phyloP scores from a whole-genome alignment of 2,797 vertebrate genomes.

The Pantherophis alleghaniensis region DNA sequence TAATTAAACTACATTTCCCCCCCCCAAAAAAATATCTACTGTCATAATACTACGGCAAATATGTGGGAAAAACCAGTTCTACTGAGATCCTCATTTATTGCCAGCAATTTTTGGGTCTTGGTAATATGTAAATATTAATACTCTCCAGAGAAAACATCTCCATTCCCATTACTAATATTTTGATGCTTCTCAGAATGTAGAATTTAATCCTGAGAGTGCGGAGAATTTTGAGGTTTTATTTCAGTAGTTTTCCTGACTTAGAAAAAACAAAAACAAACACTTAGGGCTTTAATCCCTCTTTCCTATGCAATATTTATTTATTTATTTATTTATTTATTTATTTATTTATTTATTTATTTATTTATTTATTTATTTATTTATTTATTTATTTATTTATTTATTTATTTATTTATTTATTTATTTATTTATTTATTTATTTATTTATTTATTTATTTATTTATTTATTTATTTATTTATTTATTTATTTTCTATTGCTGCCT shows the following conservation, averaged over 20 bases:
- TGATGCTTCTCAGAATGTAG: slow-evolving; percentile 49
- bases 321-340: too few species aligned
- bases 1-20: not conserved
- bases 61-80: slow-evolving; percentile 46
- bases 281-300: too few species aligned
- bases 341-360: too few species aligned
- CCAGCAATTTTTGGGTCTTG: slow-evolving; percentile 46
- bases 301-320: too few species aligned
- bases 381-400: too few species aligned
- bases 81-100: slow-evolving; percentile 32
- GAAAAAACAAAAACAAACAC: not conserved
- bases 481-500: too few species aligned
- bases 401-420: too few species aligned
- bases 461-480: too few species aligned
- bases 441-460: too few species aligned
- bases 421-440: too few species aligned
- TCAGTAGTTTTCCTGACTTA: slow-evolving; percentile 36
- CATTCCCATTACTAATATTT: slow-evolving; percentile 21
- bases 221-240: slow-evolving; percentile 51
- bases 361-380: too few species aligned
- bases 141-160: slow-evolving; percentile 34
- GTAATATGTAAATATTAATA: slow-evolving; percentile 44
- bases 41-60: slow-evolving; percentile 23
- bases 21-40: slow-evolving; percentile 27
- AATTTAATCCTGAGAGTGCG: slow-evolving; percentile 48